These are phyloP conservation scores for Carassius gibelio DNA, from an alignment of 2,113 vertebrate species.

Conservation along the genomic window DNA sequence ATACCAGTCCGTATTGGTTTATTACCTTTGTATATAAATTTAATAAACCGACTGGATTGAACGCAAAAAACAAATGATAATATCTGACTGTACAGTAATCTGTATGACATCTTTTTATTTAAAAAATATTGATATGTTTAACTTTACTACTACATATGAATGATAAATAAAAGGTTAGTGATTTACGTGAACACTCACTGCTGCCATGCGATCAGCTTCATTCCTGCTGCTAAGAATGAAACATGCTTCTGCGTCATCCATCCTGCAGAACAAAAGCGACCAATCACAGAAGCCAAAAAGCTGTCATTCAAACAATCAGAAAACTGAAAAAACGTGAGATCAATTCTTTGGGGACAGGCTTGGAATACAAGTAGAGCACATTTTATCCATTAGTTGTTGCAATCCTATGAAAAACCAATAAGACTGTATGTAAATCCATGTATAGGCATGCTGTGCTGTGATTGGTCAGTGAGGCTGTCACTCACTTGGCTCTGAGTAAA, in stretches of 20 bases:
- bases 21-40: neutral
- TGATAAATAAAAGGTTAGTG: neutral
- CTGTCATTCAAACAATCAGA: neutral
- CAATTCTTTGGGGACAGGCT: neutral
- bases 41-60: neutral
- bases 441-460: neutral
- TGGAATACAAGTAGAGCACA: neutral
- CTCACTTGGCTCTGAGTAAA: constrained; percentile 95
- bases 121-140: too few relatives aligned
- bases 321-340: neutral
- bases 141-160: neutral
- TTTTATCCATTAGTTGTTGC: constrained; percentile 7
- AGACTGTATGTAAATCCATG: neutral
- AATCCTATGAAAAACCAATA: neutral
- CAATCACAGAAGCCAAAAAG: constrained; percentile 19
- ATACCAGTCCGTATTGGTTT: neutral
- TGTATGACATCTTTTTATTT: too few relatives aligned
- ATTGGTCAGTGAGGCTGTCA: constrained; percentile 30
- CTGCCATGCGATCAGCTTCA: constrained; percentile 93
- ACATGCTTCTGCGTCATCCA: constrained; percentile 96
- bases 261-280: constrained; percentile 73
- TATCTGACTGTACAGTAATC: neutral
- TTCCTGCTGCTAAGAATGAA: constrained; percentile 96
- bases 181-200: constrained; percentile 77
- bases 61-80: neutral